These are phyloP conservation scores for Rhinolophus sinicus DNA, from an alignment of 2,113 vertebrate genomes.

Conservation along the genomic window DNA sequence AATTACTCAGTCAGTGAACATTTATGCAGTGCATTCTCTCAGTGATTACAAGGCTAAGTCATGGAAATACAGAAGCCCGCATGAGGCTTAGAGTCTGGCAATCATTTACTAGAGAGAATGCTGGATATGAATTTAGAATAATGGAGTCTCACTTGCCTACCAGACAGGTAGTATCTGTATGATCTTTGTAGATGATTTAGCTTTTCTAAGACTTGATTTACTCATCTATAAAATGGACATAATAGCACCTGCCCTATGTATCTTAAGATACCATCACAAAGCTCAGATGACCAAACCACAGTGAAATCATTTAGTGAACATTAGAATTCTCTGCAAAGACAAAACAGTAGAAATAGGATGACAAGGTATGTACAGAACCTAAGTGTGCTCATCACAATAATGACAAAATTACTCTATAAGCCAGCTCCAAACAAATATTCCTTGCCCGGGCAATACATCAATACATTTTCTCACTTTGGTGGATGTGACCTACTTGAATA, in stretches of 20 bases:
- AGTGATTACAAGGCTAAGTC: not conserved
- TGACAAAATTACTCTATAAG: not conserved
- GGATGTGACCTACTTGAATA: not conserved
- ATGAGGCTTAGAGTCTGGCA: not conserved
- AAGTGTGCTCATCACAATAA: too few relatives aligned
- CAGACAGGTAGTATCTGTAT: not conserved
- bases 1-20: not conserved
- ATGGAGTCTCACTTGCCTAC: not conserved
- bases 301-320: not conserved
- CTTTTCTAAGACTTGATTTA: not conserved
- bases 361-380: fast-evolving
- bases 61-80: not conserved
- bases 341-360: not conserved
- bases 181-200: not conserved
- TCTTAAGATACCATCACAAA: not conserved
- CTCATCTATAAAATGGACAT: not conserved
- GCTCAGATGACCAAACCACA: not conserved
- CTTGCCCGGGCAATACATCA: not conserved
- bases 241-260: too few relatives aligned
- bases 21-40: not conserved
- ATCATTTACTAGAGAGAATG: not conserved
- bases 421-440: not conserved
- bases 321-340: not conserved
- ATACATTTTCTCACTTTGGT: not conserved
- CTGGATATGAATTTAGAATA: not conserved